Evolutionary conservation across 2,113 vertebrate species (phyloP).

Genomic region (Tachysurus fulvidraco): DNA sequence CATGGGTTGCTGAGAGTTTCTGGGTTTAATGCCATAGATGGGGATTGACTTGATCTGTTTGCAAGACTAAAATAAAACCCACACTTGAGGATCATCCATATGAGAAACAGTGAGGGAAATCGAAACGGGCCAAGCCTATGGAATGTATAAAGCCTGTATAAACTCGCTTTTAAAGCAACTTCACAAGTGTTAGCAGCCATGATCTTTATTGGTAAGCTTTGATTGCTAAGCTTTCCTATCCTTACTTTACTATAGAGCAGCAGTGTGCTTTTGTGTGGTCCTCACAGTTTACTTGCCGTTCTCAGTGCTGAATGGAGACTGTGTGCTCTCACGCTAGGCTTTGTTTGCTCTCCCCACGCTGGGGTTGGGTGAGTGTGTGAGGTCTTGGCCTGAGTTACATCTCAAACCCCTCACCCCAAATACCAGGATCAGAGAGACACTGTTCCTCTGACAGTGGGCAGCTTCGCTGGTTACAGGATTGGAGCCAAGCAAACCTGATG

Average conservation of each 20-base stretch:
- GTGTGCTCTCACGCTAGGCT: constrained; percentile 40
- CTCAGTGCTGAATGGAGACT: constrained; percentile 33
- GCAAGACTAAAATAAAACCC: background rate
- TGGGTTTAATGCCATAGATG: background rate
- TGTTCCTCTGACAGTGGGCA: constrained; percentile 39
- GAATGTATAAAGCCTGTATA: background rate
- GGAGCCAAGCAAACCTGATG: constrained; percentile 22
- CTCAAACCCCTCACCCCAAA: constrained; percentile 16
- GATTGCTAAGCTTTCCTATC: background rate
- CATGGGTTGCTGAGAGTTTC: background rate
- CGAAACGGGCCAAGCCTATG: background rate
- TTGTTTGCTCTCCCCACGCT: constrained; percentile 48
- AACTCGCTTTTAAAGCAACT: background rate
- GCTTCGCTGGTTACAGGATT: background rate
- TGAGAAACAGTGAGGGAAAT: background rate
- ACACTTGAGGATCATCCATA: background rate
- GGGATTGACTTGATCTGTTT: background rate
- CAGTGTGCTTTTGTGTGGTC: constrained; percentile 32
- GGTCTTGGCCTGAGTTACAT: constrained; percentile 34
- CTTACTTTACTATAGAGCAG: background rate
- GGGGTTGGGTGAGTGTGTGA: constrained; percentile 42
- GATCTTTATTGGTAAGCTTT: constrained; percentile 13
- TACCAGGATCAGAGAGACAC: constrained; percentile 22
- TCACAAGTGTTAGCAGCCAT: background rate
- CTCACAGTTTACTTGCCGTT: constrained; percentile 13